phyloP scores from a whole-genome alignment of 2,113 vertebrate genomes.

The Leptobrachium leishanense region DNA sequence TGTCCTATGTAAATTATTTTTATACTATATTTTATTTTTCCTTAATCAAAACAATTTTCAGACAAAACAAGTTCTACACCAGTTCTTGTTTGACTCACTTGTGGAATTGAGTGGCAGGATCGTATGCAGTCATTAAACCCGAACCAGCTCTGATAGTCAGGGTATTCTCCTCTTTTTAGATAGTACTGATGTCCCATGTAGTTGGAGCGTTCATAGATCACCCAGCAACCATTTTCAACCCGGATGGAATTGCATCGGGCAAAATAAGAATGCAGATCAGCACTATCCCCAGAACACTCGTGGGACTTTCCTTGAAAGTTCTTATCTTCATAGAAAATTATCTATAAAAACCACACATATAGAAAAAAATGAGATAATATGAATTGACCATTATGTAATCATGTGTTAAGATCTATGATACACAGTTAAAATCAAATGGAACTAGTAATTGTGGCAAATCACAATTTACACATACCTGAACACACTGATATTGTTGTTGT shows the following conservation, averaged over 20 bases:
- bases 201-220: constrained; percentile 57
- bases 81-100: constrained; percentile 1
- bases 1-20: too few relatives aligned
- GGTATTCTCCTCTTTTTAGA: constrained; percentile 57
- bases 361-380: neutral
- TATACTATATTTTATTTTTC: too few relatives aligned
- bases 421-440: neutral
- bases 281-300: constrained; percentile 57
- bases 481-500: neutral
- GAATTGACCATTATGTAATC: neutral
- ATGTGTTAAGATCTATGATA: too few relatives aligned
- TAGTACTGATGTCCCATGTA: constrained; percentile 61
- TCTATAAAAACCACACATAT: neutral
- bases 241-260: constrained; percentile 57
- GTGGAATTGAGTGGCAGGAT: constrained; percentile 37
- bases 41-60: too few relatives aligned
- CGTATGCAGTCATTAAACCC: constrained; percentile 19
- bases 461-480: neutral
- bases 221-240: constrained; percentile 59
- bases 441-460: neutral
- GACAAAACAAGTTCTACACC: too few relatives aligned
- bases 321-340: constrained; percentile 25
- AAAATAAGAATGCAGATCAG: constrained; percentile 58
- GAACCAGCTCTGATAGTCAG: constrained; percentile 58
- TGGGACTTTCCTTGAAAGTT: constrained; percentile 46